These are phyloP conservation scores for Drosophila funebris DNA, from an alignment of 1,140 invertebrate genomes.

Conservation along the genomic window DNA sequence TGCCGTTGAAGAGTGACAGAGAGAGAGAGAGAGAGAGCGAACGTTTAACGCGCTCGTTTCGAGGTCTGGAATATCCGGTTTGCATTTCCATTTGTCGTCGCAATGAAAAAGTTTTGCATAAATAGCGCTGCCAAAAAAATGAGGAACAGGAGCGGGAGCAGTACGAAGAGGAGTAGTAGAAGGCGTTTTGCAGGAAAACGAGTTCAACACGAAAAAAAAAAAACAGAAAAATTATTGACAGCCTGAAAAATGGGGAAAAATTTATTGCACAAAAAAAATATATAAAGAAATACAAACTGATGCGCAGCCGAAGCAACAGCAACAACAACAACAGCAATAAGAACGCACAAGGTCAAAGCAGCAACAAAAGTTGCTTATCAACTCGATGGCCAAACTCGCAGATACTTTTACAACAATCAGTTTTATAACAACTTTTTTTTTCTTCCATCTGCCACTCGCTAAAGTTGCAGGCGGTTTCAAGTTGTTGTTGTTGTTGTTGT, in stretches of 20 bases:
- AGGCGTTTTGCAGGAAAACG: constrained; percentile 21
- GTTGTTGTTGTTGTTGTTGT: constrained; percentile 29
- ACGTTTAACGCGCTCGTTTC: constrained; percentile 7
- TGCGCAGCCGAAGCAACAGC: constrained; percentile 27
- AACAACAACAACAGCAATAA: constrained; percentile 14
- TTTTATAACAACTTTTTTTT: constrained; percentile 38
- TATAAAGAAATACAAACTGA: constrained; percentile 6
- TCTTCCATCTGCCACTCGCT: constrained; percentile 33
- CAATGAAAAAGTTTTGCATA: constrained; percentile 30
- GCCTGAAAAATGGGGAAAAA: constrained; percentile 56
- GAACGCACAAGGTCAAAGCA: constrained; percentile 58
- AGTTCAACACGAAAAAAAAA: constrained; percentile 32
- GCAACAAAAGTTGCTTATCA: constrained; percentile 72
- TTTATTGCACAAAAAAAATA: constrained; percentile 38
- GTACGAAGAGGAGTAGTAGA: neutral
- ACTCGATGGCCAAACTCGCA: constrained; percentile 45
- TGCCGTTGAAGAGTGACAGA: neutral
- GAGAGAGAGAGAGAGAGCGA: constrained; percentile 2
- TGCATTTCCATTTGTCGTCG: constrained; percentile 31
- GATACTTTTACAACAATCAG: constrained; percentile 38
- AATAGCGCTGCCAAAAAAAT: neutral
- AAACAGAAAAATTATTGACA: constrained; percentile 61
- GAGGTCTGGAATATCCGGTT: constrained; percentile 43
- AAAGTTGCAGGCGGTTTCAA: constrained; percentile 35
- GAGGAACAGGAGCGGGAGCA: neutral